phyloP scores from a whole-genome alignment of 2,888 invertebrate genomes.

The Lithodes maja region DNA sequence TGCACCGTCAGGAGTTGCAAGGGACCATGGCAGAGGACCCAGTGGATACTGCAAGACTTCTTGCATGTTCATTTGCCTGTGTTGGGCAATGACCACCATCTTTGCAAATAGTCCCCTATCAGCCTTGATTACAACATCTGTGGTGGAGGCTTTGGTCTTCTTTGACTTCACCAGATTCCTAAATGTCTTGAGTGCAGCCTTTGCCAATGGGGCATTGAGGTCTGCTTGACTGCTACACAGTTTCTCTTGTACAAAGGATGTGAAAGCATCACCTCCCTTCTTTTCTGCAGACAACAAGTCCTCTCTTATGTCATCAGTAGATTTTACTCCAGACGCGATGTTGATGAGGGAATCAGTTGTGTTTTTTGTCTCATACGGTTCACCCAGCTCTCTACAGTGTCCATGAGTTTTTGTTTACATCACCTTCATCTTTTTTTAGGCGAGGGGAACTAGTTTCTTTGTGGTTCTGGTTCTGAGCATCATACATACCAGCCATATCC shows the following conservation, averaged over 20 bases:
- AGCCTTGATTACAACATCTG: neutral
- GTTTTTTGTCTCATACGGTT: neutral
- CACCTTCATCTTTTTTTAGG: neutral
- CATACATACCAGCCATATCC: neutral
- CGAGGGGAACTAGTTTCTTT: neutral
- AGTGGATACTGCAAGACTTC: constrained; percentile 3
- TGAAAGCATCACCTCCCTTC: constrained; percentile 11
- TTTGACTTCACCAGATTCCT: neutral
- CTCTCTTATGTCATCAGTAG: neutral
- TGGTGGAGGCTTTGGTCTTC: neutral
- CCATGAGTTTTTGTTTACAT: neutral
- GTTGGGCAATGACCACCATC: neutral
- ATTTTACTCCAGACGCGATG: neutral
- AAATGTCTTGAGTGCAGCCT: neutral
- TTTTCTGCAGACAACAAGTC: neutral
- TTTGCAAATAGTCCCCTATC: neutral
- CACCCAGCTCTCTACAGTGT: neutral
- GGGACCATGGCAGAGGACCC: neutral
- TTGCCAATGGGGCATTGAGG: constrained; percentile 5
- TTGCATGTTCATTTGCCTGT: neutral
- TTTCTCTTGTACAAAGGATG: neutral
- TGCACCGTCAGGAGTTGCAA: neutral
- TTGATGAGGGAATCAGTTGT: neutral
- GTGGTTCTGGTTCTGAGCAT: neutral
- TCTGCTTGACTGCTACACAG: neutral